Percentiles rank a stretch among this genome's conserved stretches.
Evolutionary conservation across 2,113 vertebrate genomes (phyloP).

Genomic region (Sciurus niger): DNA sequence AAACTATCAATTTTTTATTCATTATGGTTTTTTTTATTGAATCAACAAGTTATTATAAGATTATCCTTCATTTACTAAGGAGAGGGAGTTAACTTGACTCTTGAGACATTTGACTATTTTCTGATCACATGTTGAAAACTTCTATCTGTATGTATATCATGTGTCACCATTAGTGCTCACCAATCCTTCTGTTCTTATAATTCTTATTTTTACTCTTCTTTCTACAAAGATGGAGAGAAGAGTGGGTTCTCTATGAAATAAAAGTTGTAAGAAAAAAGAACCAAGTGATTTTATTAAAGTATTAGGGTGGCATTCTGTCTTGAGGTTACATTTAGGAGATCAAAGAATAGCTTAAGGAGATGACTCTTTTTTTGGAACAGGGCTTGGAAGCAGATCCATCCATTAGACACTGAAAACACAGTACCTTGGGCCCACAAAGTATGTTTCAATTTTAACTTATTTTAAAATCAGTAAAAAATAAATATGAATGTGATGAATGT

Average conservation of each 20-base stretch:
- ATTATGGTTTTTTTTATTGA: neutral
- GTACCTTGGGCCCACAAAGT: neutral
- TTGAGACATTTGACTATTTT: slow-evolving; percentile 33
- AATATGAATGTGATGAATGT: neutral
- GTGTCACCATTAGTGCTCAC: slow-evolving; percentile 41
- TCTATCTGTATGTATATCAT: slow-evolving; percentile 24
- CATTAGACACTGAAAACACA: neutral
- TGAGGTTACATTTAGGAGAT: neutral
- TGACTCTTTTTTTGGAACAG: neutral
- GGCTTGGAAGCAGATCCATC: neutral
- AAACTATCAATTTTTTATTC: slow-evolving; percentile 38
- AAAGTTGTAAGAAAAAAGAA: slow-evolving; percentile 38
- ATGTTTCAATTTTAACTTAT: slow-evolving; percentile 37
- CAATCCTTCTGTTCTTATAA: slow-evolving; percentile 22
- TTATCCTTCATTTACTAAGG: neutral
- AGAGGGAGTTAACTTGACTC: slow-evolving; percentile 9
- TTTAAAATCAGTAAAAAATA: slow-evolving; percentile 21
- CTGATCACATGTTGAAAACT: neutral
- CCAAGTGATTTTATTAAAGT: neutral
- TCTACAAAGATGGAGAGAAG: neutral
- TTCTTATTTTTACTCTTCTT: slow-evolving; percentile 38
- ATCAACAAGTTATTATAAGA: neutral
- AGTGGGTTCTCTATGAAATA: slow-evolving; percentile 15
- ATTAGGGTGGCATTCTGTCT: slow-evolving; percentile 6
- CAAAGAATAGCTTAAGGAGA: neutral